These are phyloP conservation scores for Cenopis cana DNA, from an alignment of 2,888 invertebrate genomes.

Conservation along the genomic window DNA sequence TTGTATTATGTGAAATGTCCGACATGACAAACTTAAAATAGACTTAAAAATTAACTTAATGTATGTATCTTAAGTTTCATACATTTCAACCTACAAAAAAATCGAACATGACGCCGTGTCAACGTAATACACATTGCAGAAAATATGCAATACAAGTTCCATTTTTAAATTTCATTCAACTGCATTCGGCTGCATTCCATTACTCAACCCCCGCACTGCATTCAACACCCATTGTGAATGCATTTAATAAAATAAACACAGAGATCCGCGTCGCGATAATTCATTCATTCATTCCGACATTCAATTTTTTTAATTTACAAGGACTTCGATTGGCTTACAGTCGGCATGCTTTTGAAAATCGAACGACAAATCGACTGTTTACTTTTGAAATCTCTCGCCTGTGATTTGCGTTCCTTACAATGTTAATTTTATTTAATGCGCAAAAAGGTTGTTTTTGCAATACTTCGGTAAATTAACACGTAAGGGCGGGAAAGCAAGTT, in stretches of 20 bases:
- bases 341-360: conserved; percentile 72
- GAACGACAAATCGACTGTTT: conserved; percentile 32
- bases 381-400: conserved; percentile 11
- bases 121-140: conserved; percentile 22
- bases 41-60: no score
- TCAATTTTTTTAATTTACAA: conserved; percentile 61
- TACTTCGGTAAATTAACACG: neutral
- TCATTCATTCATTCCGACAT: conserved; percentile 65
- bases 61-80: neutral
- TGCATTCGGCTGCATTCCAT: conserved; percentile 57
- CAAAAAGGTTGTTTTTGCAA: conserved; percentile 2
- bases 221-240: conserved; percentile 67
- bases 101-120: conserved; percentile 15
- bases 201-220: conserved; percentile 67
- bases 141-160: conserved; percentile 35
- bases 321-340: conserved; percentile 78
- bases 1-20: no score
- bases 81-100: neutral
- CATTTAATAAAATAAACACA: conserved; percentile 74
- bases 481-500: neutral
- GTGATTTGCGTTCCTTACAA: neutral
- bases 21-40: no score
- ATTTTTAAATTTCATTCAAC: conserved; percentile 43
- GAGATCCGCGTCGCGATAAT: conserved; percentile 79
- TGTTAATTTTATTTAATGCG: neutral